Conservation (phyloP, 2,888 invertebrate genomes). For the Acholoe squamosa region DNA sequence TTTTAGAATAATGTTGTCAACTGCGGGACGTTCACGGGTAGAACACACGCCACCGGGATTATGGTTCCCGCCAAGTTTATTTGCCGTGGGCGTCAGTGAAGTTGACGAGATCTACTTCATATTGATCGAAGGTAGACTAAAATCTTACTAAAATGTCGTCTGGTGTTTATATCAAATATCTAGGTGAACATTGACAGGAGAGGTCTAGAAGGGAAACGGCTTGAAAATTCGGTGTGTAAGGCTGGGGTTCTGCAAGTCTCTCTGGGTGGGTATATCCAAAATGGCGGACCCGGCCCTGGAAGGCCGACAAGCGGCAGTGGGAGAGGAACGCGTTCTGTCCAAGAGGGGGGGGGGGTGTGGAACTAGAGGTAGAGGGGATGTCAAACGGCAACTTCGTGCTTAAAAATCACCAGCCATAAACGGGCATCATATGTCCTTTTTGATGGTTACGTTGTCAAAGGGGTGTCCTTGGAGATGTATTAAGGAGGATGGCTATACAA, state of each 20-base stretch:
- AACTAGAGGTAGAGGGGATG: not conserved
- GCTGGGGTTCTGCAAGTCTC: not conserved
- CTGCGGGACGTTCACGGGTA: too few species aligned
- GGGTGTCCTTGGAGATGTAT: conserved; percentile 41
- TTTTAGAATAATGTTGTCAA: too few species aligned
- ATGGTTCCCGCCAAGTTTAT: not conserved
- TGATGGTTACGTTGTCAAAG: conserved; percentile 31
- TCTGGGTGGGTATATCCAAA: not conserved
- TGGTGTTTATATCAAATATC: not conserved
- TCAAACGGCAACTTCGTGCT: not conserved
- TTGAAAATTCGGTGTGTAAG: not conserved
- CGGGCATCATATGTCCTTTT: not conserved
- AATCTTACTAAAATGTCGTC: not conserved
- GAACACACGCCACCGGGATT: too few species aligned
- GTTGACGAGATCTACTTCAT: not conserved
- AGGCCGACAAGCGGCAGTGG: too few species aligned
- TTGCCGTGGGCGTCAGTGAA: not conserved
- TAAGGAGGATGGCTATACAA: not conserved
- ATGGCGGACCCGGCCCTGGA: not conserved
- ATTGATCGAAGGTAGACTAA: not conserved
- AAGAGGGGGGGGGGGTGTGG: not conserved
- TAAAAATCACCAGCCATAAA: conserved; percentile 22
- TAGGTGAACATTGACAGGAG: not conserved
- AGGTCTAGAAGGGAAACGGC: too few species aligned
- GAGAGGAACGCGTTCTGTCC: too few species aligned